A percentile compares a stretch with the other conserved stretches of the same genome.
These are phyloP conservation scores for Eidolon helvum DNA, from an alignment of 2,113 vertebrate genomes.

Conservation along the genomic window DNA sequence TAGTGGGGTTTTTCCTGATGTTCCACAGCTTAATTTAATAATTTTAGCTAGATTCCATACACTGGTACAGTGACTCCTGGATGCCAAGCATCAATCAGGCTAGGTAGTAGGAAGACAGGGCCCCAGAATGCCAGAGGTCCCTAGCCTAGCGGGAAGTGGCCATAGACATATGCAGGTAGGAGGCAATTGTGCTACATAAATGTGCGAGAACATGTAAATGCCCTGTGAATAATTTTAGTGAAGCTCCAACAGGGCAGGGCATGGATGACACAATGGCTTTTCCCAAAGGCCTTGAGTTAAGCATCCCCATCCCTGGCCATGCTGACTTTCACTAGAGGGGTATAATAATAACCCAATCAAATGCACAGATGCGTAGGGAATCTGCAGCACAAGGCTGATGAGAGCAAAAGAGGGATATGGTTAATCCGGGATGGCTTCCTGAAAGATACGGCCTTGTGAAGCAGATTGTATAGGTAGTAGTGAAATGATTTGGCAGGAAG, in stretches of 20 bases:
- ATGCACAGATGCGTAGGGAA: not conserved
- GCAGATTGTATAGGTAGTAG: too few species aligned
- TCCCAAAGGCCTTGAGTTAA: not conserved
- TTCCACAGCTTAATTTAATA: not conserved
- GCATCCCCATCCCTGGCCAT: not conserved
- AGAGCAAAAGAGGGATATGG: not conserved
- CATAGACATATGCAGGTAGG: not conserved
- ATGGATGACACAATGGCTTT: not conserved
- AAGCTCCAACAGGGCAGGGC: not conserved
- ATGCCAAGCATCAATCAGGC: not conserved
- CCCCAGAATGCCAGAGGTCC: too few species aligned
- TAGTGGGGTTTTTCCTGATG: accelerated
- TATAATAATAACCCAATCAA: not conserved
- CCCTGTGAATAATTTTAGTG: not conserved
- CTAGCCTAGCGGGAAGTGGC: not conserved
- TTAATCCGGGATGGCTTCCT: not conserved
- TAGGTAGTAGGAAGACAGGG: not conserved
- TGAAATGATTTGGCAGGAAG: not conserved
- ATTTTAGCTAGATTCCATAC: not conserved
- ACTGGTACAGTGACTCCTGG: not conserved
- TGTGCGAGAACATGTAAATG: not conserved
- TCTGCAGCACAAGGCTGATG: not conserved
- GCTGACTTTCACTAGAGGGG: not conserved
- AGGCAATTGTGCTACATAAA: too few species aligned
- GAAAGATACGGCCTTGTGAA: not conserved